phyloP scores from a whole-genome alignment of 2,797 vertebrate genomes.

The Enteromius paludinosus region DNA sequence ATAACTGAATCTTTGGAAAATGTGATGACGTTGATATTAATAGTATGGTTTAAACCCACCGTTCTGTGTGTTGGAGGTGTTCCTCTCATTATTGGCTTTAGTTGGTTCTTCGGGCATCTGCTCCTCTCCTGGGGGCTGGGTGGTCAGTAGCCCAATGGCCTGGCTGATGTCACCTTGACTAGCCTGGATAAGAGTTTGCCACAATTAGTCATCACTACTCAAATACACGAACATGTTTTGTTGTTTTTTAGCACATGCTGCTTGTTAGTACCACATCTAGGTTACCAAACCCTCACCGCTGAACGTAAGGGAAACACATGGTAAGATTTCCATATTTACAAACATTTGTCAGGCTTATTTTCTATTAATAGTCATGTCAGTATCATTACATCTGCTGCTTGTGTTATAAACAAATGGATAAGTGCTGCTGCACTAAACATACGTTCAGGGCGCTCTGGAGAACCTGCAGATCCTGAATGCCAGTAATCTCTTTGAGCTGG shows the following conservation, averaged over 20 bases:
- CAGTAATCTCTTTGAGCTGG: slow-evolving; percentile 93
- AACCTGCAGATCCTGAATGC: slow-evolving; percentile 86
- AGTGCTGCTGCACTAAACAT: slow-evolving; percentile 61
- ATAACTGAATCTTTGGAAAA: neutral
- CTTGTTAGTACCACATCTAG: neutral
- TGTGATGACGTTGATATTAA: slow-evolving; percentile 8
- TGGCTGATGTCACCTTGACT: slow-evolving; percentile 90
- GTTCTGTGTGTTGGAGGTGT: slow-evolving; percentile 70
- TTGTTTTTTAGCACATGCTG: neutral
- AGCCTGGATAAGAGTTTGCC: slow-evolving; percentile 74
- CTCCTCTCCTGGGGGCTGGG: slow-evolving; percentile 70
- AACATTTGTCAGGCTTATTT: slow-evolving; percentile 35
- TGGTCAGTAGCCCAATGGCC: slow-evolving; percentile 88
- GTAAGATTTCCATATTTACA: slow-evolving; percentile 48
- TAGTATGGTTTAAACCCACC: slow-evolving; percentile 62
- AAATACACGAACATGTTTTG: slow-evolving; percentile 11
- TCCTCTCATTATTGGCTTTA: slow-evolving; percentile 65
- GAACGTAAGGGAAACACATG: neutral
- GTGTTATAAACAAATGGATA: neutral
- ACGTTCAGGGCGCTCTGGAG: slow-evolving; percentile 89
- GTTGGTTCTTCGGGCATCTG: slow-evolving; percentile 71
- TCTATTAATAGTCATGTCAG: slow-evolving; percentile 37
- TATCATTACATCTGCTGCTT: slow-evolving; percentile 31
- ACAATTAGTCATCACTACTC: slow-evolving; percentile 4
- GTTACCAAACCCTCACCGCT: neutral